Percentiles rank a stretch among this genome's conserved stretches.
These are phyloP conservation scores for Timema podura DNA, from an alignment of 2,888 invertebrate species.

Conservation along the genomic window DNA sequence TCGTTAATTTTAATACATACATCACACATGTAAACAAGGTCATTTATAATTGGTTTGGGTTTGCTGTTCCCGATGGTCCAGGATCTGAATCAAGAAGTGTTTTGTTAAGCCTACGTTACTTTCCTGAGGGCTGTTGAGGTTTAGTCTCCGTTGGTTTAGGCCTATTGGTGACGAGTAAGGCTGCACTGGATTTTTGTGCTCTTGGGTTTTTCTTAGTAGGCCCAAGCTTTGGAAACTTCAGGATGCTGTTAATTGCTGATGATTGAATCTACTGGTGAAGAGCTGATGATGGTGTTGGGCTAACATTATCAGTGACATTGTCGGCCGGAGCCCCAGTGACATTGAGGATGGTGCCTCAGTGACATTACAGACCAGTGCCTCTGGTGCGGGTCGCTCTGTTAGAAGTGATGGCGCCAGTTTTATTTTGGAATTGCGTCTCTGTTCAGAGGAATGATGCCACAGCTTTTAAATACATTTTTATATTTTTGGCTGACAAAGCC, in stretches of 20 bases:
- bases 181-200: background rate
- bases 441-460: slow-evolving; percentile 14
- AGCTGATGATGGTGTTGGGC: too few relatives aligned
- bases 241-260: slow-evolving; percentile 1
- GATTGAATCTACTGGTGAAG: slow-evolving; percentile 1
- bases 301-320: background rate
- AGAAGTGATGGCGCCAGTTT: slow-evolving; percentile 3
- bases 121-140: slow-evolving; percentile 3
- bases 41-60: background rate
- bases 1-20: background rate
- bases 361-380: too few relatives aligned
- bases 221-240: slow-evolving; percentile 6
- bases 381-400: background rate
- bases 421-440: slow-evolving; percentile 8
- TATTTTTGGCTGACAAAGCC: background rate
- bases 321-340: background rate
- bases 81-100: background rate
- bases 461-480: background rate
- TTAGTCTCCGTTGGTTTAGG: background rate
- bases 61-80: background rate
- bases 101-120: background rate
- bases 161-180: background rate
- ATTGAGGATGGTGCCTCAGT: background rate
- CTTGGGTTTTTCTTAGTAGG: background rate
- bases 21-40: slow-evolving; percentile 4